Evolutionary conservation across 2,797 vertebrate species (phyloP).

Genomic region (Botia kubotai): DNA sequence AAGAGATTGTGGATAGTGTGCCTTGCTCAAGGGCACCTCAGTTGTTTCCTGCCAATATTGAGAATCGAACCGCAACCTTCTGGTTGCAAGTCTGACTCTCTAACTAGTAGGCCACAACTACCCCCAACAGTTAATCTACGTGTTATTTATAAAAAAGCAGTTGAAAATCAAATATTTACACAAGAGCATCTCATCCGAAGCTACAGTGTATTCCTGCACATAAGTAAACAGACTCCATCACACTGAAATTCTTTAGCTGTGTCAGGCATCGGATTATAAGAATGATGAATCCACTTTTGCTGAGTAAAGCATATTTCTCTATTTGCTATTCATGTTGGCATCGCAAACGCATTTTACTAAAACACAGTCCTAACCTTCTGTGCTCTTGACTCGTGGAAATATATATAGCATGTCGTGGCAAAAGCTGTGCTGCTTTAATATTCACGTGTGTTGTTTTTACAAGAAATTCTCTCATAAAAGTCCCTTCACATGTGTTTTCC

Average conservation of each 20-base stretch:
- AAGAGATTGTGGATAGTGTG: too few relatives aligned
- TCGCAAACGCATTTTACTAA: slow-evolving; percentile 6
- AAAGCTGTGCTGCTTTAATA: background rate
- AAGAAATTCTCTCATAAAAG: background rate
- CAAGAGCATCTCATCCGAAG: slow-evolving; percentile 20
- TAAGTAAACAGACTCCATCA: background rate
- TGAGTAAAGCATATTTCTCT: slow-evolving; percentile 41
- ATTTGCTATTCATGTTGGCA: slow-evolving; percentile 31
- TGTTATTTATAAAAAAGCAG: slow-evolving; percentile 2
- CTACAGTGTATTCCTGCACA: slow-evolving; percentile 19
- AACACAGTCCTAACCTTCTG: slow-evolving; percentile 13
- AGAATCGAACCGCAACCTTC: too few relatives aligned
- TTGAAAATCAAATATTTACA: slow-evolving; percentile 9
- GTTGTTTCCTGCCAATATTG: too few relatives aligned
- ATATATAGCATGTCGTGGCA: background rate
- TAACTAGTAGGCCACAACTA: too few relatives aligned
- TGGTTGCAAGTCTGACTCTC: too few relatives aligned
- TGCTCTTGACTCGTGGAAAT: slow-evolving; percentile 8
- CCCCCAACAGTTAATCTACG: background rate
- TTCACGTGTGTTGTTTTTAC: background rate
- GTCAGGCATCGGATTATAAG: slow-evolving; percentile 32
- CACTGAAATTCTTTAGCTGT: slow-evolving; percentile 33
- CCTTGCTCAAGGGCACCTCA: too few relatives aligned
- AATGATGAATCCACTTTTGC: slow-evolving; percentile 46
- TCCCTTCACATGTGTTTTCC: background rate